Percentiles rank a stretch among this genome's conserved stretches.
Conservation (phyloP, 2,797 vertebrate species). For the Pterois miles region DNA sequence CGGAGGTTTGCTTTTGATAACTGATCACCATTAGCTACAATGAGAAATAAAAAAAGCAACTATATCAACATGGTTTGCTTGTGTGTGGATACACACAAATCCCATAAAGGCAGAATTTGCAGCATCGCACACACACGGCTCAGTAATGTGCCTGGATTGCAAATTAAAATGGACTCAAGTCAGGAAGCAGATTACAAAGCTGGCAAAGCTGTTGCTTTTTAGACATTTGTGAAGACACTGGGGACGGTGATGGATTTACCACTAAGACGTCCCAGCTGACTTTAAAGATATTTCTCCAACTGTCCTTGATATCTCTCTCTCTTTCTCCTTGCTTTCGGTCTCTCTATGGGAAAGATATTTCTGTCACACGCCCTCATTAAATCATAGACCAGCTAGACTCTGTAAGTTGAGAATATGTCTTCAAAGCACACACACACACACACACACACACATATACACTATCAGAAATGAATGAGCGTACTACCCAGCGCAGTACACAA, state of each 20-base stretch:
- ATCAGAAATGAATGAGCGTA: constrained; percentile 13
- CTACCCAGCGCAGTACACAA: constrained; percentile 27
- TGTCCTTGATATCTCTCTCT: constrained; percentile 49
- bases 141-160: constrained; percentile 40
- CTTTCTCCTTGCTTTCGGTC: not conserved
- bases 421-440: constrained; percentile 33
- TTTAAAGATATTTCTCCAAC: constrained; percentile 55
- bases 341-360: constrained; percentile 66
- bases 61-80: constrained; percentile 8
- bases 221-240: constrained; percentile 57
- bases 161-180: constrained; percentile 59
- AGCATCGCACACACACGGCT: constrained; percentile 21
- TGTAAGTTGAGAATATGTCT: constrained; percentile 55
- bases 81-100: constrained; percentile 1
- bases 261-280: constrained; percentile 65
- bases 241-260: constrained; percentile 58
- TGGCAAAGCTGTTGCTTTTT: constrained; percentile 57
- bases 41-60: constrained; percentile 11
- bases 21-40: constrained; percentile 18
- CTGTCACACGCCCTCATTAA: constrained; percentile 70
- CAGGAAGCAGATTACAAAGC: constrained; percentile 59
- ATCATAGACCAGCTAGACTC: constrained; percentile 55
- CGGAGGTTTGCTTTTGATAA: not conserved
- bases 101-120: not conserved
- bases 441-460: not conserved